Percentiles rank a stretch among this genome's conserved stretches.
These are phyloP conservation scores for Cyprinus carpio DNA, from an alignment of 2,113 vertebrate genomes.

Conservation along the genomic window DNA sequence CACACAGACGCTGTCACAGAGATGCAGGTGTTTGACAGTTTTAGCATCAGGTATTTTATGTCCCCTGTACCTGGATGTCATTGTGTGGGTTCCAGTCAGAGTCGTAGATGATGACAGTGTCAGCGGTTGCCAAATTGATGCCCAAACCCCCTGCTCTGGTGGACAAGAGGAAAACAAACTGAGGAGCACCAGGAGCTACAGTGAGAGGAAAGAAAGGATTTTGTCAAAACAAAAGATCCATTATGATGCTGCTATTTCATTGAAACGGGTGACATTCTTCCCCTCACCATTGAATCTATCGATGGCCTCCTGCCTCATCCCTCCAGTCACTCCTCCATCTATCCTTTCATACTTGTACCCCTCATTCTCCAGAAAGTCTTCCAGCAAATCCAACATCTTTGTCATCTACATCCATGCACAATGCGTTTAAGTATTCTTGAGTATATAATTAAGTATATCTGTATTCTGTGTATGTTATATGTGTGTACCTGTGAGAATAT, in stretches of 20 bases:
- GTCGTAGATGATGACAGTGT: conserved; percentile 97
- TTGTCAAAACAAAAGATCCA: no score
- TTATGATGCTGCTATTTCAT: no score
- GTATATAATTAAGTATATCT: no score
- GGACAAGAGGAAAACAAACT: conserved; percentile 97
- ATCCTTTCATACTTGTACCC: conserved; percentile 97
- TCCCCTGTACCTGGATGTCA: conserved; percentile 85
- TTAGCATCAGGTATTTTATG: no score
- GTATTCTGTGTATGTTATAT: no score
- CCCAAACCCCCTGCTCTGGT: conserved; percentile 96
- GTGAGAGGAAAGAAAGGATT: no score
- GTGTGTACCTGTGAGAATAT: conserved; percentile 91
- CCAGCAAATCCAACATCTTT: conserved; percentile 95
- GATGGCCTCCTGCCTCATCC: conserved; percentile 95
- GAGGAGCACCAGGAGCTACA: conserved; percentile 89
- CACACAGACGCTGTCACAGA: no score
- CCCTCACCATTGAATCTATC: conserved; percentile 93
- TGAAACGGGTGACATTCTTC: no score
- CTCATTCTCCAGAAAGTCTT: conserved; percentile 95
- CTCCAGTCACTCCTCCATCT: conserved; percentile 94
- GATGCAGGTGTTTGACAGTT: no score
- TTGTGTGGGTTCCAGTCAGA: conserved; percentile 99
- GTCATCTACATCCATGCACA: conserved; percentile 81
- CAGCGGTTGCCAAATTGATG: conserved; percentile 96
- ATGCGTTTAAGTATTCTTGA: neutral